Base-by-base conservation (phyloP, 2,113 vertebrate genomes). In the Etia nguti region DNA sequence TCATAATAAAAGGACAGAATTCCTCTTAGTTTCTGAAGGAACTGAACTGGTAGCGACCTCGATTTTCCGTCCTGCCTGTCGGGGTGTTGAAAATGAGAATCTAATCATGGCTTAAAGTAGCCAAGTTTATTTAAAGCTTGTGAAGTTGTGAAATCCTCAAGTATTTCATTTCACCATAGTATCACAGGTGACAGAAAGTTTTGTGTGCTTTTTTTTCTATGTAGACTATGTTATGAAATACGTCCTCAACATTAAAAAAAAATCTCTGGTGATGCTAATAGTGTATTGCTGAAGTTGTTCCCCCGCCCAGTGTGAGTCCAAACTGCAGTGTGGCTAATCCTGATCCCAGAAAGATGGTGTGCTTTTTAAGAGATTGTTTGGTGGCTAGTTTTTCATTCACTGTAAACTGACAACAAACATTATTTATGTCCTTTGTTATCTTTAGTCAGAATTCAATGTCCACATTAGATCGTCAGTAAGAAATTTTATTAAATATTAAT, bases 131-230 rank as follows among this genome's bases (percentile, higher is more conserved):
- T 70, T 43, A 70, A 16, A 70, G 65, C 22, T 65, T 38, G 34
- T 65, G n/a, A 70, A 70, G 68, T 11, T 73, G 41, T 73, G 68
- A 73, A 48, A 75, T 46, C 41, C 41, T 75, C 13, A 26, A 73
- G 8, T 26, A 26, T 73, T 48, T 18, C 9, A 48, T 29, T 10
- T 48, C 43, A 20, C 70, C 41, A 29, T 6, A 73, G 2, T 75
- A 7, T 0, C 9, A 1, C 24, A 20, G 41, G 68, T 11, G 15
- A 46, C 68, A 29, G 68, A 26, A 48, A 7, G 41, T 29, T 29
- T 48, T 6, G 43, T 46, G 65, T 70, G n/a, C 38, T 73, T 73
- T 73, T 73, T 46, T 43, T 43, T 70, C 38, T 70, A 26, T 43
- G 22, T 70, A 2, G 62, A 41, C 4, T 22, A 22, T 41, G 65